A percentile compares a stretch with the other conserved stretches of the same genome.
Evolutionary conservation across 2,797 vertebrate species (phyloP).

Genomic region (Chaetophractus vellerosus): DNA sequence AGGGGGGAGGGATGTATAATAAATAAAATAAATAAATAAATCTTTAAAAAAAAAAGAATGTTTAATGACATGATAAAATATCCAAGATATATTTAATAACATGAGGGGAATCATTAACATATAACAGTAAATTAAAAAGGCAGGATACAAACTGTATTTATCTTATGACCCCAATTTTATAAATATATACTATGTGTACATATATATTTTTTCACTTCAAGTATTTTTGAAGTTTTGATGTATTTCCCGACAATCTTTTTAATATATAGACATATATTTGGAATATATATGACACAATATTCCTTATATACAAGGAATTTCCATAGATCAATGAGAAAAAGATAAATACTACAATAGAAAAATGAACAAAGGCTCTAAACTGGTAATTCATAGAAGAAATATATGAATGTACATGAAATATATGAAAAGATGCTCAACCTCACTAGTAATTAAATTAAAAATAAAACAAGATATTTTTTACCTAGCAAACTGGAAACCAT

Average conservation of each 20-base stretch:
- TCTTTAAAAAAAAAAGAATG: too few species aligned
- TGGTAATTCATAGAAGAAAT: constrained; percentile 17
- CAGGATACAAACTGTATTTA: not conserved
- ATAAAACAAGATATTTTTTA: constrained; percentile 14
- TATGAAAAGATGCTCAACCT: not conserved
- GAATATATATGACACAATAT: not conserved
- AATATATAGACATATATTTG: not conserved
- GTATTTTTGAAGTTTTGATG: not conserved
- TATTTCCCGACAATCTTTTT: not conserved
- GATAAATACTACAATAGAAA: not conserved
- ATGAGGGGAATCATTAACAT: not conserved
- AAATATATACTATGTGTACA: not conserved
- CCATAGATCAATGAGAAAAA: constrained; percentile 55
- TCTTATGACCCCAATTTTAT: constrained; percentile 15
- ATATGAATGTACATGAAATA: not conserved
- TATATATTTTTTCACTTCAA: not conserved
- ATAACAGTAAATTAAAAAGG: not conserved
- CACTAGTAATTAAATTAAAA: constrained; percentile 42
- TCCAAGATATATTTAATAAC: constrained; percentile 4
- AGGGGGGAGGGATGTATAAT: too few species aligned
- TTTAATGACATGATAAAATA: not conserved
- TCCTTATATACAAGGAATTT: constrained; percentile 11
- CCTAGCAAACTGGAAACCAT: not conserved
- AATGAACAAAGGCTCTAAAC: constrained; percentile 12
- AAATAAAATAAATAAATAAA: too few species aligned